Percentiles rank a stretch among this genome's conserved stretches.
phyloP scores from a whole-genome alignment of 23 tunicate genomes.

The Trididemnum nubilum region DNA sequence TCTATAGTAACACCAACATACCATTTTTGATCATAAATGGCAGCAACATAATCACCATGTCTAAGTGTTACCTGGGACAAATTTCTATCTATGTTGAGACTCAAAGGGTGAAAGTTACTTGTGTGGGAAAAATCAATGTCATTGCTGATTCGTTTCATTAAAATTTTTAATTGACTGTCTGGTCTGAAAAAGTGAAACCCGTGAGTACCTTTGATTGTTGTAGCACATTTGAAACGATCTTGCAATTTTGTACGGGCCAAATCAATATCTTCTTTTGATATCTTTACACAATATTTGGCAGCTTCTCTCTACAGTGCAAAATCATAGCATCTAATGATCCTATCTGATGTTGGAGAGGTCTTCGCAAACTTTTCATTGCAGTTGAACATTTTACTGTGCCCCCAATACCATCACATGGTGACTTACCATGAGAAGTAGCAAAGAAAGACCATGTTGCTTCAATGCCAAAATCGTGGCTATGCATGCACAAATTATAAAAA shows the following conservation, averaged over 20 bases:
- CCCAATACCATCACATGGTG: constrained; percentile 11
- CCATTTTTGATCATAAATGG: constrained; percentile 6
- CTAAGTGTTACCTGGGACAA: background rate
- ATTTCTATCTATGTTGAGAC: background rate
- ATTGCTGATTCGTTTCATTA: background rate
- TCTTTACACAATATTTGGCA: too few species aligned
- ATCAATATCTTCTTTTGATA: too few species aligned
- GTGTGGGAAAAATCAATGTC: background rate
- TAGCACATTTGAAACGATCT: background rate
- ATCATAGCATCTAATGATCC: background rate
- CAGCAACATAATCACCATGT: constrained; percentile 10
- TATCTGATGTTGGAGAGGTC: constrained; percentile 16
- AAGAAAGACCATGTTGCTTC: too few species aligned
- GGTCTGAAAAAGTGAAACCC: constrained; percentile 3
- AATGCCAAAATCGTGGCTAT: background rate
- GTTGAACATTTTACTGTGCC: background rate
- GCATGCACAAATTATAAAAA: background rate
- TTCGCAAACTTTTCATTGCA: too few species aligned
- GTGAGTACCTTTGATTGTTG: constrained; percentile 3
- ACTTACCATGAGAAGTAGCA: constrained; percentile 2
- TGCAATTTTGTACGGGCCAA: background rate
- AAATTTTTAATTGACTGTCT: background rate
- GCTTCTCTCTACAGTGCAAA: background rate
- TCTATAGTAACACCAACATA: background rate
- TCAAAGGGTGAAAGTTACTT: background rate